These are phyloP conservation scores for Bubalus kerabau DNA, from an alignment of 2,113 vertebrate genomes.

Conservation along the genomic window DNA sequence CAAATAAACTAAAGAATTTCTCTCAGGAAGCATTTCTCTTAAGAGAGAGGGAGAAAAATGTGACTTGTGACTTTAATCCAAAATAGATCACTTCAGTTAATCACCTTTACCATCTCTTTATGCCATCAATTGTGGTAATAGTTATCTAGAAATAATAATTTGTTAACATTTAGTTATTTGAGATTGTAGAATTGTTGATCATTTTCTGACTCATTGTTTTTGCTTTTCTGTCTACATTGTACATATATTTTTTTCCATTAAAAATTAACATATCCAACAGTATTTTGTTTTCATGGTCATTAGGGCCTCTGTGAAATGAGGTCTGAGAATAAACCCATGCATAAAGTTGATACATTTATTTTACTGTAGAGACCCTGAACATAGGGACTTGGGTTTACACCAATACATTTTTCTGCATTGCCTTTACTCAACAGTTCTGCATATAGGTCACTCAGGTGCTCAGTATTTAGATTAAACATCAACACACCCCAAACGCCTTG, in stretches of 20 bases:
- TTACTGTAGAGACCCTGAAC: background rate
- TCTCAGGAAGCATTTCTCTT: background rate
- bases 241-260: background rate
- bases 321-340: background rate
- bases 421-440: background rate
- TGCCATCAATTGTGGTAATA: background rate
- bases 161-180: background rate
- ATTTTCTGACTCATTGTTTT: background rate
- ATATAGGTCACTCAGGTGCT: background rate
- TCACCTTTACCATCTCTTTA: background rate
- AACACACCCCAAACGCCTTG: rapidly evolving
- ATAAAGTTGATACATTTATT: background rate
- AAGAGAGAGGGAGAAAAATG: background rate
- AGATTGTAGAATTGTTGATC: background rate
- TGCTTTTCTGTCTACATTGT: background rate
- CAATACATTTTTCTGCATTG: background rate
- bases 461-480: background rate
- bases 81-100: background rate
- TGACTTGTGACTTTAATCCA: background rate
- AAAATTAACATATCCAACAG: background rate
- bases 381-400: background rate
- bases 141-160: background rate
- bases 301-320: background rate
- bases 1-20: rapidly evolving
- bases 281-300: background rate